phyloP scores from a whole-genome alignment of 2,113 vertebrate species.

The Cyphomyrus discorhynchus region DNA sequence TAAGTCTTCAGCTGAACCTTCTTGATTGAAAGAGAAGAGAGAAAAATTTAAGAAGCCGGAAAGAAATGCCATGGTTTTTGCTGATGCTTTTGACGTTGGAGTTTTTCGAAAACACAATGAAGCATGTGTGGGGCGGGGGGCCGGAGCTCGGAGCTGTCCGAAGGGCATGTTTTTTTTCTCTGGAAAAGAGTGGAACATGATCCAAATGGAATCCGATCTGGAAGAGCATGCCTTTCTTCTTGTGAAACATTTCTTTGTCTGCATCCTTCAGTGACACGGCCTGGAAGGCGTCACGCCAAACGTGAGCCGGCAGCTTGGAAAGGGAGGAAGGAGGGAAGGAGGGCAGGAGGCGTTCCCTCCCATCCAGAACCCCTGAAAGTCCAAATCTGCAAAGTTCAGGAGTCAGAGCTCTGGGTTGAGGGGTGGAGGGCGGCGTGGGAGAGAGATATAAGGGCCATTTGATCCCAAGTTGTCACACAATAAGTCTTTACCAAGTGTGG shows the following conservation, averaged over 20 bases:
- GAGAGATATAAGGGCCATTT: neutral
- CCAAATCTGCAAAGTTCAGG: neutral
- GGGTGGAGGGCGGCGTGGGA: neutral
- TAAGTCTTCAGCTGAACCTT: neutral
- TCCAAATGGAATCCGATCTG: slow-evolving; percentile 27
- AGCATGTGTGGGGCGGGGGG: neutral
- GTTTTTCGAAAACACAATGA: neutral
- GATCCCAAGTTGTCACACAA: neutral
- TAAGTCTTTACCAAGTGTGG: neutral
- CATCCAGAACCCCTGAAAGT: neutral
- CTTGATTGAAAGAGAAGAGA: neutral
- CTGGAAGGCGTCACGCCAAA: slow-evolving; percentile 17
- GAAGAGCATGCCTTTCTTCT: slow-evolving; percentile 21
- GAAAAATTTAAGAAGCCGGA: neutral
- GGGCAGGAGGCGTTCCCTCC: no score
- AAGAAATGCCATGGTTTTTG: neutral
- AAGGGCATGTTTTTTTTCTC: slow-evolving; percentile 23
- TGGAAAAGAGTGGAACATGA: slow-evolving; percentile 17
- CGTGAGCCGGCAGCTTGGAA: neutral
- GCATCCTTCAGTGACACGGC: neutral
- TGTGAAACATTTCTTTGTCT: slow-evolving; percentile 35
- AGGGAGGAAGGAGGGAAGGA: neutral
- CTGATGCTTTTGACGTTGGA: neutral
- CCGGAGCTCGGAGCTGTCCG: neutral
- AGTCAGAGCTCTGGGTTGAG: neutral